A percentile compares a stretch with the other conserved stretches of the same genome.
Evolutionary conservation across 2,797 vertebrate species (phyloP).

Genomic region (Hypotaenidia okinawae): DNA sequence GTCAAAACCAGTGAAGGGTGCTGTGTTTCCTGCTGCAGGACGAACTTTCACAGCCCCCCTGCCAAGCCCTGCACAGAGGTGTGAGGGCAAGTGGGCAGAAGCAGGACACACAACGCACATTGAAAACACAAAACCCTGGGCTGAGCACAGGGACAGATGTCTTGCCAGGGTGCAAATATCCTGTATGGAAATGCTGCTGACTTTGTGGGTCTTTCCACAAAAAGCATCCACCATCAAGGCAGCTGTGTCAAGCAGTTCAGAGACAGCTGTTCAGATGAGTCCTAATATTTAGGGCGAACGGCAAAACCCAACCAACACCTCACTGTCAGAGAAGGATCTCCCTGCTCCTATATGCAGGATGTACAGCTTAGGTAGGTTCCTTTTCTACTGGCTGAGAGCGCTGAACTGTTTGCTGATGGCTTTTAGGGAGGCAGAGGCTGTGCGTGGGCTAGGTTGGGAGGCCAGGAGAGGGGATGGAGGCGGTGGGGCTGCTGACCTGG

Average conservation of each 20-base stretch:
- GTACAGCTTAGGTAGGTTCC: background rate
- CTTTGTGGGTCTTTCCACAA: background rate
- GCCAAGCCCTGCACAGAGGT: background rate
- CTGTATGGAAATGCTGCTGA: background rate
- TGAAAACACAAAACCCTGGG: background rate
- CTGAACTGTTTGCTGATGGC: accelerated
- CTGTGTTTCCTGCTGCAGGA: background rate
- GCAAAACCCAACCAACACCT: background rate
- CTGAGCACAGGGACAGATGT: background rate
- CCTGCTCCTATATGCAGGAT: background rate
- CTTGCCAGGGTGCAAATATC: background rate
- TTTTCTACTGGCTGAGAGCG: background rate
- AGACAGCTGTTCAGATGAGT: background rate
- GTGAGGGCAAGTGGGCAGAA: background rate
- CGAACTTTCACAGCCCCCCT: background rate
- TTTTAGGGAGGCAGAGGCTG: background rate
- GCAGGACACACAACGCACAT: background rate
- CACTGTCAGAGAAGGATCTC: background rate
- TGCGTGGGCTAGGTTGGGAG: background rate
- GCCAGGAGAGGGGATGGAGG: background rate
- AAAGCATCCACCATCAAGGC: background rate
- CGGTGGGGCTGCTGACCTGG: background rate
- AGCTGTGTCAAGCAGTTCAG: background rate
- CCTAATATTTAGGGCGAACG: background rate
- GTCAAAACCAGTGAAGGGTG: background rate